These are phyloP conservation scores for Clavelina lepadiformis DNA, from an alignment of 23 tunicate species.

Conservation along the genomic window DNA sequence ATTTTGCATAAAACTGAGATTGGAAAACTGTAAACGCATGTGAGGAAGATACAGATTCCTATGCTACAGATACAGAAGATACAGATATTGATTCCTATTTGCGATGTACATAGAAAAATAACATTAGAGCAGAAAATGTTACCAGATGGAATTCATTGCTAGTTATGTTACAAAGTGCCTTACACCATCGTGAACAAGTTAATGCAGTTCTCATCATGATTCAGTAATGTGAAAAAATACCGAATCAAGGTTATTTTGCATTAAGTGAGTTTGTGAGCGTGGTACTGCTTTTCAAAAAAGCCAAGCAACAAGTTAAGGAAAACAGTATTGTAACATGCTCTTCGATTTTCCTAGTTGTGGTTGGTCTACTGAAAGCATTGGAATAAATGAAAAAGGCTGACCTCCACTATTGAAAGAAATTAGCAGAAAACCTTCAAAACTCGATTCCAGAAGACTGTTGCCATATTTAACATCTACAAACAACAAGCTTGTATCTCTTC, in stretches of 20 bases:
- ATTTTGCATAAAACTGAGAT: too few species aligned
- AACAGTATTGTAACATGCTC: constrained; percentile 13
- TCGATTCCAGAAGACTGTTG: constrained; percentile 6
- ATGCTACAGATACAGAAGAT: too few species aligned
- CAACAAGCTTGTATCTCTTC: constrained; percentile 16
- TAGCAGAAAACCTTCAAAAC: too few species aligned
- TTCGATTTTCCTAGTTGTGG: constrained; percentile 1
- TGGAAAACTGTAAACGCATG: too few species aligned
- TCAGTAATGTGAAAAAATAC: constrained; percentile 12
- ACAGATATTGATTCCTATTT: constrained; percentile 2
- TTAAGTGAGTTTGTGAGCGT: constrained; percentile 25
- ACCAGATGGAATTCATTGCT: constrained; percentile 21
- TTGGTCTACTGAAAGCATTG: constrained; percentile 7
- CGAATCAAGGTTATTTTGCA: constrained; percentile 28
- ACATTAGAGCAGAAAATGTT: constrained; percentile 24
- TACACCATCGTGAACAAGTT: constrained; percentile 16
- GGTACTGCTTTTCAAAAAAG: constrained; percentile 25
- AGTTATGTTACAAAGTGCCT: constrained; percentile 22
- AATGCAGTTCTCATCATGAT: constrained; percentile 20
- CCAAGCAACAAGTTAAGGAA: constrained; percentile 25
- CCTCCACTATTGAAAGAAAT: constrained; percentile 1
- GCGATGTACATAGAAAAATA: constrained; percentile 6
- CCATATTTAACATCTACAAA: neutral
- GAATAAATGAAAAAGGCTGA: too few species aligned
- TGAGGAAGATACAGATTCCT: too few species aligned